Evolutionary conservation across 2,888 invertebrate genomes (phyloP).

Genomic region (Serripes groenlandicus): DNA sequence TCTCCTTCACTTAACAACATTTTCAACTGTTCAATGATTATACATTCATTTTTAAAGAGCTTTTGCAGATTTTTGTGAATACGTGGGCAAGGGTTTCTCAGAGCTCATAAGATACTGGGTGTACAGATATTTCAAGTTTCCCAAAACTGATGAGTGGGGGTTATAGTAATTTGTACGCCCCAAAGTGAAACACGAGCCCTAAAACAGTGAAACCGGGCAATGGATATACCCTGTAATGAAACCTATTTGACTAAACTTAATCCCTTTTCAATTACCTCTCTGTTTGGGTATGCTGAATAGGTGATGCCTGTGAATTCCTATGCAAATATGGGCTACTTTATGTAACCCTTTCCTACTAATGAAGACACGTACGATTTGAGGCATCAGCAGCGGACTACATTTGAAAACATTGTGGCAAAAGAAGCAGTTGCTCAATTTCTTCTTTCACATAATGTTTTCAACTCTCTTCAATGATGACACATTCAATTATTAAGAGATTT

Average conservation of each 20-base stretch:
- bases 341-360: neutral
- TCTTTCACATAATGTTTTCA: neutral
- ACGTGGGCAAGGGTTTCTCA: no score
- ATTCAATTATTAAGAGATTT: no score
- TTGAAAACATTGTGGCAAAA: neutral
- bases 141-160: neutral
- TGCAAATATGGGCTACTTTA: neutral
- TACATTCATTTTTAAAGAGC: no score
- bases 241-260: constrained; percentile 2
- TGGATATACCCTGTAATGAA: neutral
- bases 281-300: constrained; percentile 8
- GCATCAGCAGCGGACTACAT: neutral
- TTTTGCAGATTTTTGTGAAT: no score
- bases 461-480: neutral
- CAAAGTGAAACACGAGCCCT: constrained; percentile 9
- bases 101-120: no score
- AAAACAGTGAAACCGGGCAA: constrained; percentile 15
- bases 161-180: constrained; percentile 18
- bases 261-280: constrained; percentile 3
- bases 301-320: neutral
- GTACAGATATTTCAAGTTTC: no score
- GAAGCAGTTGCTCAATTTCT: neutral
- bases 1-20: no score
- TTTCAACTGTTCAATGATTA: no score
- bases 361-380: neutral